Conservation (phyloP, 1,140 invertebrate genomes). For the Physella acuta region DNA sequence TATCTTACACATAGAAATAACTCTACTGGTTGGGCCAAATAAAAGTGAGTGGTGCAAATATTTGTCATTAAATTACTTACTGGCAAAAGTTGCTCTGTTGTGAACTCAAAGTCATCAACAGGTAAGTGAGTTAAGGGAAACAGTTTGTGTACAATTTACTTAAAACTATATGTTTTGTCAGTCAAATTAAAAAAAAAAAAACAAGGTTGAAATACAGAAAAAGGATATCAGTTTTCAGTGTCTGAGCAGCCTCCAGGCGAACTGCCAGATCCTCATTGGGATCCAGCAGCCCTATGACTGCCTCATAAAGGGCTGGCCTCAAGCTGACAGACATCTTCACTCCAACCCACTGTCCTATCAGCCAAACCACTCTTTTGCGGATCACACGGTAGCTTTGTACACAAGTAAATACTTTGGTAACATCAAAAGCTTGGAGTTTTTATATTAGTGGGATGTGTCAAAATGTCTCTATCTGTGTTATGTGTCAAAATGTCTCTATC, state of each 20-base stretch:
- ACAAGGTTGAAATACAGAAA: no score
- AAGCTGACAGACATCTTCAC: conserved; percentile 81
- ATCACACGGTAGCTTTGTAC: conserved; percentile 80
- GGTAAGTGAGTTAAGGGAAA: conserved; percentile 59
- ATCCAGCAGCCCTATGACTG: conserved; percentile 70
- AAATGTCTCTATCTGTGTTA: no score
- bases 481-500: no score
- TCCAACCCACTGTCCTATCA: conserved; percentile 83
- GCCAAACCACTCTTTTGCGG: conserved; percentile 81
- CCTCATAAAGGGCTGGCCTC: conserved; percentile 78
- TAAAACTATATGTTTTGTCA: no score
- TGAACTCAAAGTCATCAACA: conserved; percentile 91
- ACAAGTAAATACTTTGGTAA: not conserved
- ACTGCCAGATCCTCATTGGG: conserved; percentile 74
- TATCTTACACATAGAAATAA: no score
- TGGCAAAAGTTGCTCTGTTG: conserved; percentile 74
- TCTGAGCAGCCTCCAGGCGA: conserved; percentile 75
- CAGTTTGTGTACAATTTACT: not conserved
- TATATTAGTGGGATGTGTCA: no score
- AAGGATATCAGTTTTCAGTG: conserved; percentile 72
- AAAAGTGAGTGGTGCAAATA: no score
- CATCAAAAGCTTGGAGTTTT: not conserved
- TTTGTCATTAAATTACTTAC: conserved; percentile 53
- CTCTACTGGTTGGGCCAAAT: no score
- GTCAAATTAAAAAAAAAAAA: no score